phyloP scores from a whole-genome alignment of 2,113 vertebrate genomes.

The Terrapene triunguis region DNA sequence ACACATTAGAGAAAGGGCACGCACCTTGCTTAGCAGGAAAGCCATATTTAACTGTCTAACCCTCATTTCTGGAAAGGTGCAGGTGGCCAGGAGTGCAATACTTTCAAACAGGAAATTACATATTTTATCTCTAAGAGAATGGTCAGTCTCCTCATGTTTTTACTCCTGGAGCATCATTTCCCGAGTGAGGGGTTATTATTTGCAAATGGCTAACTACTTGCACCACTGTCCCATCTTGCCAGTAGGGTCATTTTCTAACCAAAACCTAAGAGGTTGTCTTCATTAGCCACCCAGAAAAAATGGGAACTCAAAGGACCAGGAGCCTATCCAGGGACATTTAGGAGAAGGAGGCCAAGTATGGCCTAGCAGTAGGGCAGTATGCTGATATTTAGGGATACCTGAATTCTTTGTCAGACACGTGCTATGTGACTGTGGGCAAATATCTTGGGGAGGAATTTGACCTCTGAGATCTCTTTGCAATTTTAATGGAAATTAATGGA shows the following conservation, averaged over 20 bases:
- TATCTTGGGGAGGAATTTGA: background rate
- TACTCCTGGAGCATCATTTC: background rate
- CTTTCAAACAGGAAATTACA: conserved; percentile 44
- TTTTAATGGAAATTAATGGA: accelerated
- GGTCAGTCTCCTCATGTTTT: background rate
- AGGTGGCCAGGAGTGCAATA: conserved; percentile 50
- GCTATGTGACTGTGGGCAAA: background rate
- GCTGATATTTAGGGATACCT: background rate
- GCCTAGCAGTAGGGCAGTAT: background rate
- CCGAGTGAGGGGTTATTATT: background rate
- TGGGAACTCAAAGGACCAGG: background rate
- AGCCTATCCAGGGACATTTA: background rate
- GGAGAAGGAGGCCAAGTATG: background rate
- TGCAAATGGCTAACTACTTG: conserved; percentile 4
- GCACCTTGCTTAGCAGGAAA: background rate
- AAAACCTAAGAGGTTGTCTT: background rate
- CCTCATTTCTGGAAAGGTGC: conserved; percentile 41
- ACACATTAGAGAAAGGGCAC: conserved; percentile 57
- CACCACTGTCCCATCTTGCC: background rate
- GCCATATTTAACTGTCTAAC: conserved; percentile 18
- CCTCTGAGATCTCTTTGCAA: background rate
- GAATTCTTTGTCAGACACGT: background rate
- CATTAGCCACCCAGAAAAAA: background rate
- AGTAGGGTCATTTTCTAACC: background rate
- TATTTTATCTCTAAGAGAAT: background rate